phyloP scores from a whole-genome alignment of 2,888 invertebrate genomes.

The Sminthurinus aureus region DNA sequence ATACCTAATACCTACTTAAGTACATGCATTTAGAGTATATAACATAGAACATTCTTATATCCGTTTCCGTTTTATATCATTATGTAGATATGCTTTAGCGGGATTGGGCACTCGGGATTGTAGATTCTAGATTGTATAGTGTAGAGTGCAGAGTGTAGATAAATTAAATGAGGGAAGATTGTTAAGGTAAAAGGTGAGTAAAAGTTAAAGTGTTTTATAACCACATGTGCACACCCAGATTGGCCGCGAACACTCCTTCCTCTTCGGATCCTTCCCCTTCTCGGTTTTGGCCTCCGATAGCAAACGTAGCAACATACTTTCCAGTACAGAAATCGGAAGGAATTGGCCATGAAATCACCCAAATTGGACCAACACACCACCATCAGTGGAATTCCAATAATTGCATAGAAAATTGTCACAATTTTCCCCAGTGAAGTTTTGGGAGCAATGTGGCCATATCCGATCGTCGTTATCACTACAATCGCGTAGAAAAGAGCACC shows the following conservation, averaged over 20 bases:
- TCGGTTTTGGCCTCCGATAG: conserved; percentile 75
- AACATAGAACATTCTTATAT: too few species aligned
- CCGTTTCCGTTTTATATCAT: too few species aligned
- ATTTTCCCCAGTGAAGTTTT: conserved; percentile 93
- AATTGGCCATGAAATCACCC: conserved; percentile 86
- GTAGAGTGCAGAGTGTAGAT: too few species aligned
- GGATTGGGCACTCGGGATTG: too few species aligned
- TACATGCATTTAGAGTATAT: too few species aligned
- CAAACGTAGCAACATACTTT: conserved; percentile 83
- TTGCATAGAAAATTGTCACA: conserved; percentile 94
- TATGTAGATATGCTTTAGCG: too few species aligned
- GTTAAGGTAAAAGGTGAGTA: neutral
- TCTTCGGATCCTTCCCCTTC: conserved; percentile 50
- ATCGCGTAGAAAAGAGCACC: conserved; percentile 94
- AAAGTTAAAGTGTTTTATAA: neutral
- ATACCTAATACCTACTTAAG: too few species aligned
- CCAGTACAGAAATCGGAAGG: conserved; percentile 92
- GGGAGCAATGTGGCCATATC: conserved; percentile 94
- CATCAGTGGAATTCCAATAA: conserved; percentile 92
- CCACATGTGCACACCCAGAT: neutral
- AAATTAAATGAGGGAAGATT: neutral
- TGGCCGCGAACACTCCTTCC: neutral
- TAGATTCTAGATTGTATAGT: too few species aligned
- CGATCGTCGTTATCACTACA: conserved; percentile 76
- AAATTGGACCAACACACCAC: conserved; percentile 81